Evolutionary conservation across 2,888 invertebrate species (phyloP).

Genomic region (Acanthopleura granulata): DNA sequence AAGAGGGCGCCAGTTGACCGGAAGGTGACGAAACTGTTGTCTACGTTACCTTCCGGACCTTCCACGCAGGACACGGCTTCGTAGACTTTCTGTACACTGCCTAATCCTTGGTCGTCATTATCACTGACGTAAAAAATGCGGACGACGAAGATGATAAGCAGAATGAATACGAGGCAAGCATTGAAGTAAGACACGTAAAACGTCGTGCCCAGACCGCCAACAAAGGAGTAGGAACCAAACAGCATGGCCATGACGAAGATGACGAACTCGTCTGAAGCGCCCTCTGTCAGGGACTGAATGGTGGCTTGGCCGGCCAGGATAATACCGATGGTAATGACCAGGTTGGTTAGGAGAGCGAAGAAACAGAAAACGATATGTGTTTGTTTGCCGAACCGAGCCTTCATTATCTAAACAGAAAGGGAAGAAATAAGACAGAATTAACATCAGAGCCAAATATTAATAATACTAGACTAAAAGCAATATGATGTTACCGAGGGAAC

Average conservation of each 20-base stretch:
- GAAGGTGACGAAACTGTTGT: slow-evolving; percentile 59
- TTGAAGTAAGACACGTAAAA: slow-evolving; percentile 67
- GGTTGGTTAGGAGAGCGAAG: slow-evolving; percentile 61
- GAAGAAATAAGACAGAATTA: too few relatives aligned
- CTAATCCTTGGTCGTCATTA: slow-evolving; percentile 45
- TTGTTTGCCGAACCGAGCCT: slow-evolving; percentile 57
- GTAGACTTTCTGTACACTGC: slow-evolving; percentile 55
- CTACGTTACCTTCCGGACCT: slow-evolving; percentile 58
- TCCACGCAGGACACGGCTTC: slow-evolving; percentile 54
- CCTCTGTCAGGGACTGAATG: slow-evolving; percentile 56
- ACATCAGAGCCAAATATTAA: too few relatives aligned
- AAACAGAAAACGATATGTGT: slow-evolving; percentile 62
- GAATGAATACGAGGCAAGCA: slow-evolving; percentile 60
- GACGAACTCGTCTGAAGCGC: slow-evolving; percentile 60
- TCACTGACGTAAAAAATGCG: slow-evolving; percentile 57
- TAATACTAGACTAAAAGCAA: too few relatives aligned
- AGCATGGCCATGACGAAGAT: slow-evolving; percentile 61
- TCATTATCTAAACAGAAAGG: slow-evolving; percentile 50
- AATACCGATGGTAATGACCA: slow-evolving; percentile 61
- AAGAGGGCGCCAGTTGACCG: slow-evolving; percentile 57
- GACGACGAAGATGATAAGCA: slow-evolving; percentile 61
- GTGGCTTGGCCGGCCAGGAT: slow-evolving; percentile 59
- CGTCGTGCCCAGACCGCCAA: slow-evolving; percentile 65
- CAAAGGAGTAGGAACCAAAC: slow-evolving; percentile 63
- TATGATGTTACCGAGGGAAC: too few relatives aligned